These are phyloP conservation scores for Vulpes lagopus DNA, from an alignment of 2,113 vertebrate genomes.

Conservation along the genomic window DNA sequence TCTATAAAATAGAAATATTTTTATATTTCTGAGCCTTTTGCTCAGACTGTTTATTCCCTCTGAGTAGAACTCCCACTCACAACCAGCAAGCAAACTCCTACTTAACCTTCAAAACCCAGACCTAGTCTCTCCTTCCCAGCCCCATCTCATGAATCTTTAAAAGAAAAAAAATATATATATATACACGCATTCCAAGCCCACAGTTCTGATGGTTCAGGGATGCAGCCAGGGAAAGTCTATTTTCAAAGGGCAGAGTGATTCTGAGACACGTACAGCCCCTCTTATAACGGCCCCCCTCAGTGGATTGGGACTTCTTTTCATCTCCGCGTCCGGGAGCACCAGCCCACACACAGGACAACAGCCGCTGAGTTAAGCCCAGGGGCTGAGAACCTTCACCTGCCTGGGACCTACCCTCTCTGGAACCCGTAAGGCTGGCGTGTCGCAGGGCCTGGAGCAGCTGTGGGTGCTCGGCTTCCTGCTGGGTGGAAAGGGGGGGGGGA, in stretches of 20 bases:
- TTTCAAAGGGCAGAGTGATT: background rate
- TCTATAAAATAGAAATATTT: background rate
- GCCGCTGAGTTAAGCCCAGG: background rate
- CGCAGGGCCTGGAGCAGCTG: background rate
- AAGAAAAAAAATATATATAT: background rate
- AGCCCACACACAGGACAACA: background rate
- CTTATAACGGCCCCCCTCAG: background rate
- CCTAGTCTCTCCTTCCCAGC: background rate
- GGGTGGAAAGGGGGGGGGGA: too few species aligned
- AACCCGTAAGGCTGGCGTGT: rapidly evolving
- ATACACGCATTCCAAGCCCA: background rate
- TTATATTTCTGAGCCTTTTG: background rate
- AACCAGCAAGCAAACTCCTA: background rate
- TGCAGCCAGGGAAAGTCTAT: background rate
- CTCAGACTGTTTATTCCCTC: background rate
- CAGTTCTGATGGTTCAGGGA: background rate
- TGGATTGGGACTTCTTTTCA: background rate
- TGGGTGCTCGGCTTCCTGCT: background rate
- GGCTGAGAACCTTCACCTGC: background rate
- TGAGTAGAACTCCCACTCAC: background rate
- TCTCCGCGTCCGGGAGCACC: rapidly evolving
- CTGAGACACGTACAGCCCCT: background rate
- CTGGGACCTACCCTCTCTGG: background rate
- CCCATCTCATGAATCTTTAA: background rate
- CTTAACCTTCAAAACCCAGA: constrained; percentile 9